A percentile compares a stretch with the other conserved stretches of the same genome.
Conservation (phyloP, 2,797 vertebrate species). For the Tapirus indicus region DNA sequence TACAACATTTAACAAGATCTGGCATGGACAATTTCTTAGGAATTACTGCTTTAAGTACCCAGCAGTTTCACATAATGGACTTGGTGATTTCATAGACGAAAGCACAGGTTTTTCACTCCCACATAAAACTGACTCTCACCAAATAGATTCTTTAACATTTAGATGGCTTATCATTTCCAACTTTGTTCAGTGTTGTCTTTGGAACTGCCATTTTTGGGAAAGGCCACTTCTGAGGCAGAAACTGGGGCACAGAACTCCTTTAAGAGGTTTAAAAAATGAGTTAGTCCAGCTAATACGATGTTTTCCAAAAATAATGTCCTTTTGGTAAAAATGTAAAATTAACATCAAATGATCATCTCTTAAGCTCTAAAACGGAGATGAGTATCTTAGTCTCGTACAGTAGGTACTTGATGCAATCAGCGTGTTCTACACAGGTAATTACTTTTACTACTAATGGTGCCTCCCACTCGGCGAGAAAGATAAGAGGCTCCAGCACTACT, state of each 20-base stretch:
- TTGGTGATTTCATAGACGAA: constrained; percentile 58
- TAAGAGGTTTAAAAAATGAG: constrained; percentile 73
- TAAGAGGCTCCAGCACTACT: constrained; percentile 92
- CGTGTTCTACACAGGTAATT: constrained; percentile 91
- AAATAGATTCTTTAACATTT: constrained; percentile 31
- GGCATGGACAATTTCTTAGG: constrained; percentile 62
- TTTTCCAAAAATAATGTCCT: constrained; percentile 82
- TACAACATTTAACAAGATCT: constrained; percentile 47
- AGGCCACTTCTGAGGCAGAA: constrained; percentile 58
- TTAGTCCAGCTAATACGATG: constrained; percentile 70
- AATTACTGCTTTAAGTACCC: constrained; percentile 60
- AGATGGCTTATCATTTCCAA: constrained; percentile 11
- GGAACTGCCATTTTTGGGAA: constrained; percentile 33
- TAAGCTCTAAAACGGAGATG: constrained; percentile 82
- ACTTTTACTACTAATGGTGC: constrained; percentile 97
- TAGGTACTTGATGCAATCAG: constrained; percentile 93
- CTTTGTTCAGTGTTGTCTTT: neutral
- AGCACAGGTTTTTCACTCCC: neutral
- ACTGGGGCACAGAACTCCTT: constrained; percentile 69
- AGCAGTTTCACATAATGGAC: constrained; percentile 23
- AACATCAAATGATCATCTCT: constrained; percentile 85
- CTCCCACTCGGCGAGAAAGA: constrained; percentile 92
- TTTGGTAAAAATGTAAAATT: constrained; percentile 85
- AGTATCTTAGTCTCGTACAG: constrained; percentile 83
- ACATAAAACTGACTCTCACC: constrained; percentile 29